Evolutionary conservation across 2,797 vertebrate genomes (phyloP), one percentile per base, ranked within the genome.

Genomic region (Fistularia tabacaria): DNA sequence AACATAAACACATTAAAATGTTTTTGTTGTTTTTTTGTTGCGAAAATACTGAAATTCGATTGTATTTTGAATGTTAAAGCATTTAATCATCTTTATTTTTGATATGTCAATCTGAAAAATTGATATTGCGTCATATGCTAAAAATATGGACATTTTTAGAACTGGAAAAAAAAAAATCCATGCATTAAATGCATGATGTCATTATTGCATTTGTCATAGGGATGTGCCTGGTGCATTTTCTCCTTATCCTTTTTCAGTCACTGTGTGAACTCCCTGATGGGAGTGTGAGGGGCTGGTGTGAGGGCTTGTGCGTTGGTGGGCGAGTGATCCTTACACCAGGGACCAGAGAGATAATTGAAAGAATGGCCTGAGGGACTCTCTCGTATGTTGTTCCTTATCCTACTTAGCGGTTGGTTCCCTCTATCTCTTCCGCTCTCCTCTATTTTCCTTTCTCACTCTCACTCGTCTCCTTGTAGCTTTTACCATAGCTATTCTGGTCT

Each of bases 301-400:
- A 46, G 54, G 52, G 62, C 52, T 54, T 54, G 57, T 59, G 57
- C 47, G 14, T 53, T 62, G 68, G 66, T 71, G 76, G 66, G 59
- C 11, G 51, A 64, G 52, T 69, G 71, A 74, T 79, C 52, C 53
- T 50, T 47, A 41, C 79, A 57, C 62, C 43, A 40, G 76, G 69
- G 79, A 85, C 59, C 60, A 66, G 46, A 44, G 58, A 74, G 66
- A 77, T 85, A 83, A 85, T 82, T 85, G 76, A 85, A 81, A 79
- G 62, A 79, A 65, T 13, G 60, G 51, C 79, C 74, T 53, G 13
- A 64, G 69, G 76, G 73, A 73, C 68, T 50, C 57, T 58, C 59
- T 40, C 54, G 43, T 61, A 66, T 80, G 61, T 64, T 70, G 55
- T 64, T 70, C 49, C 61, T 64, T 42, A 56, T 76, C 49, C 51